These are phyloP conservation scores for Nymphicus hollandicus DNA, from an alignment of 2,113 vertebrate species.

Conservation along the genomic window DNA sequence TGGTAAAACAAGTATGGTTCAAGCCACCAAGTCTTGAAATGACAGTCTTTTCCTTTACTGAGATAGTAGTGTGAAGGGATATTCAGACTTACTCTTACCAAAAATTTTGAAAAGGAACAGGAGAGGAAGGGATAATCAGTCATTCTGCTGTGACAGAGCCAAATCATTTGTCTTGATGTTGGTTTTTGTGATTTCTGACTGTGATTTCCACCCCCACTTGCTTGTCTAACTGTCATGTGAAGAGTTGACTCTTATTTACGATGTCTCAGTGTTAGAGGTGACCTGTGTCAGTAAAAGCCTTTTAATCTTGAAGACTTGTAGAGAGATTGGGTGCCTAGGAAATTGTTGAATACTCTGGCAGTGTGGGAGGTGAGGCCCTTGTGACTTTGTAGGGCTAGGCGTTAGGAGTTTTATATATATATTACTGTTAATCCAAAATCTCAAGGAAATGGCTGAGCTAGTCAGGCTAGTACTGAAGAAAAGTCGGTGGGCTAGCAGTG, in stretches of 20 bases:
- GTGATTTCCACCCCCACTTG: constrained; percentile 13
- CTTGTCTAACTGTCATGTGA: not conserved
- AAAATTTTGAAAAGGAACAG: not conserved
- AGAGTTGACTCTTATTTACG: not conserved
- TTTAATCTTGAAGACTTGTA: not conserved
- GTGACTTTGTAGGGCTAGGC: not conserved
- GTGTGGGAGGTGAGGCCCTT: not conserved
- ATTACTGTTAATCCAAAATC: not conserved
- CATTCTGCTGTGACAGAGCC: not conserved
- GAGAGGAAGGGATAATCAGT: not conserved
- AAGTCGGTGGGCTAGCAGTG: not conserved
- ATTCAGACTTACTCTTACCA: not conserved
- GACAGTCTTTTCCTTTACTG: not conserved
- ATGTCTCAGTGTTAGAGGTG: not conserved
- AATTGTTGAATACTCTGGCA: not conserved
- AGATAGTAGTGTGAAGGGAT: not conserved
- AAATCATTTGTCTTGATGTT: not conserved
- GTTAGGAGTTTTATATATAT: not conserved
- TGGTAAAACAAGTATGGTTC: not conserved
- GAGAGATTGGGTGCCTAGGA: not conserved
- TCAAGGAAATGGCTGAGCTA: not conserved
- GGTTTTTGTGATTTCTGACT: not conserved
- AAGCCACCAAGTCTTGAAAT: not conserved
- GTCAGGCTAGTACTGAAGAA: not conserved
- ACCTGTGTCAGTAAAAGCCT: not conserved